Percentiles rank a stretch among this genome's conserved stretches.
Conservation (phyloP, 2,797 vertebrate species). For the Pteropus rufus region DNA sequence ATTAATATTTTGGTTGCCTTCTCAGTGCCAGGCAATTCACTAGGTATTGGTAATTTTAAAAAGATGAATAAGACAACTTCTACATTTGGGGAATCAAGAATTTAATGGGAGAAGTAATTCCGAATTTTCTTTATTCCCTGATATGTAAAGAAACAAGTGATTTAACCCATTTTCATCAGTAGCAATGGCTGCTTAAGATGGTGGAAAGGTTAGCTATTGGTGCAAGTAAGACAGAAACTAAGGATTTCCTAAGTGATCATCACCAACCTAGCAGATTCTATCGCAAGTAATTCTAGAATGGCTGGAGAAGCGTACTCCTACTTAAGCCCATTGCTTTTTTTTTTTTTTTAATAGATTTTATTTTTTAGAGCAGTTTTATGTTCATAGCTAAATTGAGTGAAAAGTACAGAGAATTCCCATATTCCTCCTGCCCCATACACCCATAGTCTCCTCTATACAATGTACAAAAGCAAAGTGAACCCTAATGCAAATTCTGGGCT, state of each 20-base stretch:
- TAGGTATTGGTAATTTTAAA: neutral
- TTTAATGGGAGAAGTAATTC: neutral
- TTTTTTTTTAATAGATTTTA: neutral
- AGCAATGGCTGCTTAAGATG: neutral
- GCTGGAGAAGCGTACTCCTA: neutral
- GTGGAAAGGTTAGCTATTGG: neutral
- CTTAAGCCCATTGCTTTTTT: neutral
- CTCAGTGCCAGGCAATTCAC: neutral
- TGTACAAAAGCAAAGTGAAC: neutral
- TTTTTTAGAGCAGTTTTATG: neutral
- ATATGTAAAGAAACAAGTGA: neutral
- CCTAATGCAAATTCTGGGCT: neutral
- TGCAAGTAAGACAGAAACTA: neutral
- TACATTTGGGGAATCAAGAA: neutral
- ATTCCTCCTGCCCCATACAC: neutral
- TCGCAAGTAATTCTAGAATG: neutral
- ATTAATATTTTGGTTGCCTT: neutral
- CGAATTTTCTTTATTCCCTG: neutral
- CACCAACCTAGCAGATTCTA: neutral
- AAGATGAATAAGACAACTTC: neutral
- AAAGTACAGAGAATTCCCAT: neutral
- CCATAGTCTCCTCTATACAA: neutral
- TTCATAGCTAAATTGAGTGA: neutral
- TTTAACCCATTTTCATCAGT: neutral
- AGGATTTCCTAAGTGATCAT: neutral